Conservation (phyloP, 2,797 vertebrate genomes). For the Orestias chungarensis region DNA sequence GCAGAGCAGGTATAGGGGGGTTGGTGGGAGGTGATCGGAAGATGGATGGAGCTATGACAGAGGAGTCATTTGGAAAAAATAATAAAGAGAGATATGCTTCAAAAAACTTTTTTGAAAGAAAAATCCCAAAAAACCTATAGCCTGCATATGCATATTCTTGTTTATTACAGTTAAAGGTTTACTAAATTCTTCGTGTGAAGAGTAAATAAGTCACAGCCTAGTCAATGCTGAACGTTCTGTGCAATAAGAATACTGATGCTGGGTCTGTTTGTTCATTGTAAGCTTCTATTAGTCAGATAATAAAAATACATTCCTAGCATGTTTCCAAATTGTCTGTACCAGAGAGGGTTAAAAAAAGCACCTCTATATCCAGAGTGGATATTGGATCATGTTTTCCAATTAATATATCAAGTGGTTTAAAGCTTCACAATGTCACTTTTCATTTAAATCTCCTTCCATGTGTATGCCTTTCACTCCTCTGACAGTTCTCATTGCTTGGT, state of each 20-base stretch:
- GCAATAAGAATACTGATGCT: slow-evolving; percentile 14
- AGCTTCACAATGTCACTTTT: slow-evolving; percentile 75
- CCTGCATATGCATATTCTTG: neutral
- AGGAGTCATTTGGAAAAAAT: neutral
- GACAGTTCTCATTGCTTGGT: slow-evolving; percentile 43
- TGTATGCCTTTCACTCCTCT: slow-evolving; percentile 53
- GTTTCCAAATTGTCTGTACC: slow-evolving; percentile 39
- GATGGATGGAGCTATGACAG: no score
- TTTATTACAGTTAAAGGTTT: slow-evolving; percentile 3
- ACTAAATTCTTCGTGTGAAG: neutral
- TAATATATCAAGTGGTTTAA: slow-evolving; percentile 66
- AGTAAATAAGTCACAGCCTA: slow-evolving; percentile 22
- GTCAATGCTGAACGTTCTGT: slow-evolving; percentile 7
- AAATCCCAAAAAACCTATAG: neutral
- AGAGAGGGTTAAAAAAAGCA: slow-evolving; percentile 27
- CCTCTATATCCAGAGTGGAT: slow-evolving; percentile 36
- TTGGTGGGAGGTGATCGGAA: no score
- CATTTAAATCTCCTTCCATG: slow-evolving; percentile 57
- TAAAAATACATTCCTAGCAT: slow-evolving; percentile 33
- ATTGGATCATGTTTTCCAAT: slow-evolving; percentile 58
- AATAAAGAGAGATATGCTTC: neutral
- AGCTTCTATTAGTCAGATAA: slow-evolving; percentile 27
- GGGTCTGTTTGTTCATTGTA: slow-evolving; percentile 8
- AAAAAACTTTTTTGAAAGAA: no score
- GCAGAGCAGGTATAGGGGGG: no score